Evolutionary conservation across 2,113 vertebrate genomes (phyloP).

Genomic region (Argyrosomus japonicus): DNA sequence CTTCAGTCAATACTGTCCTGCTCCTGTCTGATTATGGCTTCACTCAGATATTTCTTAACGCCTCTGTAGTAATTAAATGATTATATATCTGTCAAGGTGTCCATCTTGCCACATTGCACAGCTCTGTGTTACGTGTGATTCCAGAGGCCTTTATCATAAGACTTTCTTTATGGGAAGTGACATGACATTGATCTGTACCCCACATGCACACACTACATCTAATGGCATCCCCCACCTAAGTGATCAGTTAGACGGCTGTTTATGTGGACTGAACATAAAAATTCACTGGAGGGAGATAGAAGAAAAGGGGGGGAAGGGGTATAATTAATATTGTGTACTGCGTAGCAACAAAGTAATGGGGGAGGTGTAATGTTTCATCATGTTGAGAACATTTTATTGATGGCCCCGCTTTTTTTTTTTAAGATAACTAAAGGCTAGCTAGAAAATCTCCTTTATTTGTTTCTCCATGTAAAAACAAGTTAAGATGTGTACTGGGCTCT

Average conservation of each 20-base stretch:
- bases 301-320: slow-evolving; percentile 18
- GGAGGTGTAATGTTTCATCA: slow-evolving; percentile 48
- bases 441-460: neutral
- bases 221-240: slow-evolving; percentile 25
- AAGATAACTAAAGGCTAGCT: slow-evolving; percentile 33
- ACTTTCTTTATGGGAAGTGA: slow-evolving; percentile 63
- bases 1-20: slow-evolving; percentile 30
- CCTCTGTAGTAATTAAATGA: too few species aligned
- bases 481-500: neutral
- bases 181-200: slow-evolving; percentile 50
- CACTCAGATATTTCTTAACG: slow-evolving; percentile 13
- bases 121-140: slow-evolving; percentile 7
- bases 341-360: slow-evolving; percentile 30
- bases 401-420: slow-evolving; percentile 40
- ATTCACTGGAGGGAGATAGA: slow-evolving; percentile 13
- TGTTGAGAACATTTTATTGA: slow-evolving; percentile 39
- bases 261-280: slow-evolving; percentile 26
- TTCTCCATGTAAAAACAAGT: neutral
- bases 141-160: slow-evolving; percentile 40
- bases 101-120: neutral
- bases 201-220: slow-evolving; percentile 35
- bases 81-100: too few species aligned
- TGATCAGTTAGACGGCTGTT: slow-evolving; percentile 43
- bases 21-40: slow-evolving; percentile 29
- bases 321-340: slow-evolving; percentile 62